Evolutionary conservation across 2,113 vertebrate genomes (phyloP), one percentile per base, ranked within the genome.

Genomic region (Gnathonemus echidnorhynchus): DNA sequence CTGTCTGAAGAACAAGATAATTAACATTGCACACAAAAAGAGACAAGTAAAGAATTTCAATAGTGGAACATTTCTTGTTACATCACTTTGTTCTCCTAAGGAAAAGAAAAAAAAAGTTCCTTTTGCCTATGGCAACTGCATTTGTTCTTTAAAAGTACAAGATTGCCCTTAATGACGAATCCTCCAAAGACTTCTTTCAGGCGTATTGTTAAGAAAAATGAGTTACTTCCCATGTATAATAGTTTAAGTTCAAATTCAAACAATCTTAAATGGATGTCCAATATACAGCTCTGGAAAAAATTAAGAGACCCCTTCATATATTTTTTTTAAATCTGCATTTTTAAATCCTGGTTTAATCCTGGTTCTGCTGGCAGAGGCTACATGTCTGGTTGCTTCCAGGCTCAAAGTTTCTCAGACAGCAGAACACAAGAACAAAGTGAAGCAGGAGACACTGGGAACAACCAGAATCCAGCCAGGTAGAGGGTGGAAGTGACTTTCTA

Each of bases 91-190:
- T 85, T 89, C 42, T 89, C 11, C 24, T 58, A 21, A 24, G 50
- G 77, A 49, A 89, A 31, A 70, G 62, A 7, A 6, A 27, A 15
- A 86, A 89, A 85, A 27, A 8, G 52, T 24, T 39, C 39, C 0
- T 11, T 66, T 85, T 62, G 80, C 89, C 53, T 6, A n/a, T 35
- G 53, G 89, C 77, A 48, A 53, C 83, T 48, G 19, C 35, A 58
- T 89, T 58, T 89, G 35, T 49, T 84, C 50, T 84, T 89, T 45
- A 85, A 86, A 89, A 85, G 49, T 89, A 85, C 53, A 85, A 46
- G 50, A n/a, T 84, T 48, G 39, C 31, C 31, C 3, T 27, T 46
- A 85, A 85, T 86, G 39, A 49, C 50, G 39, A 62, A 62, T 49
- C 4, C 49, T 42, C 89, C 27, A 74, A 45, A 48, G 31, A 8